Conservation (phyloP, 1,140 invertebrate species). For the Bombus terrestris region DNA sequence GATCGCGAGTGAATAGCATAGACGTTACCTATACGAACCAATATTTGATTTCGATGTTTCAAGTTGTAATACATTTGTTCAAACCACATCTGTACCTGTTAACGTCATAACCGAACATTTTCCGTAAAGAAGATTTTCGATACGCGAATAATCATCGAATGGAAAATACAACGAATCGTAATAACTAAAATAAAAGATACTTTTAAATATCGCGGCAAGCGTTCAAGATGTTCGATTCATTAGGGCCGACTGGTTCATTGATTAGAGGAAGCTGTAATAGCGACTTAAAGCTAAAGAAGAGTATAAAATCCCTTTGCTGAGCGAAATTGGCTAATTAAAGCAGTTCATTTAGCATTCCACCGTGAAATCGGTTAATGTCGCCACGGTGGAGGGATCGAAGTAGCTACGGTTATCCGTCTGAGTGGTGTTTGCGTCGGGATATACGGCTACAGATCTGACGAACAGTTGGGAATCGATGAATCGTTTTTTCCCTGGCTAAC, state of each 20-base stretch:
- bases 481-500: neutral
- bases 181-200: neutral
- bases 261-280: neutral
- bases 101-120: neutral
- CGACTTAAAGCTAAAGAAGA: neutral
- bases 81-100: neutral
- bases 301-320: neutral
- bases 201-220: neutral
- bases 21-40: neutral
- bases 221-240: conserved; percentile 40
- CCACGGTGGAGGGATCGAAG: neutral
- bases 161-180: neutral
- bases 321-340: neutral
- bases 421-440: conserved; percentile 21
- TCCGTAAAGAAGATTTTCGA: neutral
- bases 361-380: conserved; percentile 47
- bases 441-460: neutral
- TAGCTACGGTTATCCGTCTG: conserved; percentile 14
- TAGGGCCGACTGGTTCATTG: conserved; percentile 16
- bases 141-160: neutral
- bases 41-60: neutral
- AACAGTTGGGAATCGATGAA: neutral
- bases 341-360: neutral
- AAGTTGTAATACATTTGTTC: neutral
- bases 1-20: neutral